Conservation (phyloP, 2,888 invertebrate species). For the Leptinotarsa tumamoca region DNA sequence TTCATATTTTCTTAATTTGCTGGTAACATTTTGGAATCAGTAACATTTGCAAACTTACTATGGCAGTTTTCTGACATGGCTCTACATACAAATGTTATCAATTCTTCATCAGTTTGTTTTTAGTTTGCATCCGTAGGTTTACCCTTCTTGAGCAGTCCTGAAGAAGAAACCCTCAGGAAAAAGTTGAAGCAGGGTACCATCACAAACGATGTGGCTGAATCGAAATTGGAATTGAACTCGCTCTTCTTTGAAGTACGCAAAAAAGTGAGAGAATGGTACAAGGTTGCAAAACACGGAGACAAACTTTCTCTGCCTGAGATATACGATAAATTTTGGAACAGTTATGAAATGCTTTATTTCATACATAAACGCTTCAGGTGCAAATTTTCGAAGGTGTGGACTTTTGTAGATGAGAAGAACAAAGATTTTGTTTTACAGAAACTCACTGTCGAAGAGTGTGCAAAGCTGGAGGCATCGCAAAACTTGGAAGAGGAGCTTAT, state of each 20-base stretch:
- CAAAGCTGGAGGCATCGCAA: conserved; percentile 57
- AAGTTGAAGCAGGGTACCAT: conserved; percentile 58
- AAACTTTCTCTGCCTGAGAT: conserved; percentile 53
- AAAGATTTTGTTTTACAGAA: conserved; percentile 63
- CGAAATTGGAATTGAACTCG: conserved; percentile 42
- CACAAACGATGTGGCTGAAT: conserved; percentile 62
- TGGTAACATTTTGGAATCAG: neutral
- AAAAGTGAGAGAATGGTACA: conserved; percentile 63
- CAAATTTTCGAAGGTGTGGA: conserved; percentile 66
- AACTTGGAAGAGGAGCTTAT: conserved; percentile 69
- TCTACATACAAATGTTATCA: neutral
- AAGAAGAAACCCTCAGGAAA: conserved; percentile 64
- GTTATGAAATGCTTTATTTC: conserved; percentile 69
- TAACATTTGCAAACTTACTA: neutral
- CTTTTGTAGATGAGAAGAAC: conserved; percentile 51
- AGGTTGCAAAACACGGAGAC: conserved; percentile 53
- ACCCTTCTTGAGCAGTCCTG: conserved; percentile 73
- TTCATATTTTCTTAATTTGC: no score
- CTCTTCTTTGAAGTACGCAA: conserved; percentile 61
- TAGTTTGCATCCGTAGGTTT: conserved; percentile 79
- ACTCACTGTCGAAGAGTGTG: conserved; percentile 59
- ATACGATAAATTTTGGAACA: conserved; percentile 60
- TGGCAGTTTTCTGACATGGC: neutral
- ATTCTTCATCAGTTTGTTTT: conserved; percentile 46
- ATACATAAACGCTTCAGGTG: conserved; percentile 72